Conservation (phyloP, 2,888 invertebrate genomes). For the Synanthedon andrenaeformis region DNA sequence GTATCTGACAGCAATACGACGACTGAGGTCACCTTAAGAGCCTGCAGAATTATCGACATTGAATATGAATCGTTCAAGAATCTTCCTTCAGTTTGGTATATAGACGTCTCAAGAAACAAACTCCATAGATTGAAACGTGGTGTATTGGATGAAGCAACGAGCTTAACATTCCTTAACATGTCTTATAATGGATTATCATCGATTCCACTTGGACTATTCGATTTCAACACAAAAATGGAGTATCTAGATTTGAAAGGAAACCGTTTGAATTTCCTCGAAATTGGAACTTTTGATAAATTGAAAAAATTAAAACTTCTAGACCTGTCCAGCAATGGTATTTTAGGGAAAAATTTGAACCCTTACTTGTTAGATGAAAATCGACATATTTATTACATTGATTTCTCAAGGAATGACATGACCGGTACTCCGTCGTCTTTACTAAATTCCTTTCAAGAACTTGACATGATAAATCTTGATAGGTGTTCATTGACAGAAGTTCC, state of each 20-base stretch:
- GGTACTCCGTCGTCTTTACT: constrained; percentile 25
- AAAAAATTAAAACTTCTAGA: constrained; percentile 26
- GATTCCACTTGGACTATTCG: constrained; percentile 34
- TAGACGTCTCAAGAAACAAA: constrained; percentile 37
- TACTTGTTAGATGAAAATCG: constrained; percentile 24
- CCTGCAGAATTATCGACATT: constrained; percentile 22
- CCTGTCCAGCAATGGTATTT: constrained; percentile 29
- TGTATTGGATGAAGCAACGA: constrained; percentile 25
- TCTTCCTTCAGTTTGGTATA: constrained; percentile 20
- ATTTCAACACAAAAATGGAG: constrained; percentile 27
- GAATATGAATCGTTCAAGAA: constrained; percentile 30
- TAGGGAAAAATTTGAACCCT: constrained; percentile 23
- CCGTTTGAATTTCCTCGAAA: constrained; percentile 17
- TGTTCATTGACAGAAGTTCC: constrained; percentile 37
- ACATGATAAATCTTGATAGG: constrained; percentile 28
- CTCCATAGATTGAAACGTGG: constrained; percentile 26
- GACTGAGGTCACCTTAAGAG: constrained; percentile 18
- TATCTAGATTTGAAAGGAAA: constrained; percentile 36
- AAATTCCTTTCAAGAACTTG: constrained; percentile 19
- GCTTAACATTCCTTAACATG: constrained; percentile 28
- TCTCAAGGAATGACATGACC: constrained; percentile 39
- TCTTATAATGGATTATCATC: constrained; percentile 28
- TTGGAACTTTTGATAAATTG: constrained; percentile 31
- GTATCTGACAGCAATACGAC: constrained; percentile 24
- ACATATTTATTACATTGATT: constrained; percentile 26